A percentile compares a stretch with the other conserved stretches of the same genome.
These are phyloP conservation scores for Corythornis leucogaster DNA, from an alignment of 2,797 vertebrate genomes.

Conservation along the genomic window DNA sequence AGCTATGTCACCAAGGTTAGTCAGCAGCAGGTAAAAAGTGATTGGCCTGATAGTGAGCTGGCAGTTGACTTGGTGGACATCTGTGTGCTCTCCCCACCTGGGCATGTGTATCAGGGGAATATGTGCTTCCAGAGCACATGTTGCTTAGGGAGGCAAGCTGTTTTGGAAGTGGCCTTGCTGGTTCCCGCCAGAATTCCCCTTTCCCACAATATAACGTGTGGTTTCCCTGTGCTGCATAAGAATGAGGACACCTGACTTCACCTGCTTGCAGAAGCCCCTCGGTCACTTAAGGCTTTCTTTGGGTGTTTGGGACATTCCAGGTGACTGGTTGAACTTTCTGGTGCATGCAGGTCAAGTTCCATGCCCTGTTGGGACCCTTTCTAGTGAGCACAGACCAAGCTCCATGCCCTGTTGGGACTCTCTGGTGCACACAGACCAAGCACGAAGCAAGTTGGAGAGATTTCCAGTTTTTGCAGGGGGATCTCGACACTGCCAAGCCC, in stretches of 20 bases:
- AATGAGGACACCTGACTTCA: background rate
- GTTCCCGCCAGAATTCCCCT: background rate
- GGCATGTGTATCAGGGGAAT: background rate
- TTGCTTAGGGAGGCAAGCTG: background rate
- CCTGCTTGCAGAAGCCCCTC: background rate
- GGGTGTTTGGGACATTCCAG: rapidly evolving
- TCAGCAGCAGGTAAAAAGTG: background rate
- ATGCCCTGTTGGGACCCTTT: background rate
- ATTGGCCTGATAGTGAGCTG: background rate
- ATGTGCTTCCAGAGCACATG: background rate
- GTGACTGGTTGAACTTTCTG: background rate
- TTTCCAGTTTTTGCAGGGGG: conserved; percentile 11
- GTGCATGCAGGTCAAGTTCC: rapidly evolving
- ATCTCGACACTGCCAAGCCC: background rate
- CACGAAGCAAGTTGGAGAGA: background rate
- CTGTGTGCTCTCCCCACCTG: background rate
- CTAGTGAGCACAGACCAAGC: background rate
- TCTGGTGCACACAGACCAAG: background rate
- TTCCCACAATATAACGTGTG: background rate
- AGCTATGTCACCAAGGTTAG: background rate
- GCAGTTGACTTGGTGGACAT: background rate
- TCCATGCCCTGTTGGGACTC: background rate
- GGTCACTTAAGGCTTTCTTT: background rate
- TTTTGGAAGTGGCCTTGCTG: background rate
- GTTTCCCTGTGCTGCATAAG: background rate